Evolutionary conservation across 2,797 vertebrate genomes (phyloP), one percentile per base, ranked within the genome.

Genomic region (Sebastes vulpes): DNA sequence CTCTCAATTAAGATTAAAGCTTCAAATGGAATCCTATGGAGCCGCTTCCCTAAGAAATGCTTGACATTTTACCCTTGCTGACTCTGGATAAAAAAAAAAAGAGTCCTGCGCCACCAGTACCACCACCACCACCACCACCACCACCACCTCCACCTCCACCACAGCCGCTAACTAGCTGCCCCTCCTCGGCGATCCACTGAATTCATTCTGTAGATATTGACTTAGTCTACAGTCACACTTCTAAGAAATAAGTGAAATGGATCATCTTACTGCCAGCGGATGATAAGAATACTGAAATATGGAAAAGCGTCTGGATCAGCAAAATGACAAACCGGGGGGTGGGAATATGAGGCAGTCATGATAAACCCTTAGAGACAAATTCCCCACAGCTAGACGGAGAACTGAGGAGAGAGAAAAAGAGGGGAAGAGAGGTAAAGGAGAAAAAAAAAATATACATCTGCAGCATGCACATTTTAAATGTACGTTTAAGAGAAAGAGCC

Each of bases 1-100:
- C 94, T 95, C 95, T 95, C 94, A 95, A 94, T 95, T 95, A 95
- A 95, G 95, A 95, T 95, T 95, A 95, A 94, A 95, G 94, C 94
- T 92, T 92, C 70, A 85, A 95, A 95, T 92, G 89, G 93, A 95
- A 90, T 93, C 94, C 92, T 95, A 93, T 91, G 93, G 92, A 94
- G 92, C 85, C 1, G 75, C 93, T 92, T 93, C 91, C 87, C 90
- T 92, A 92, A 95, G 94, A 95, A 95, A 95, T 90, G 89, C 92
- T 86, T 95, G 95, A 95, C 95, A 95, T 93, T 94, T 94, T 95
- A 95, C 93, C 94, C 95, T 95, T 95, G 95, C 93, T 95, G 95
- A 95, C 93, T 95, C 91, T 58, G 92, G 82, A 90, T 89, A 91
- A 86, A 92, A 91, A 81, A 81, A 6, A 64, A 74, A 78, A 75